These are phyloP conservation scores for Probosciger aterrimus DNA, from an alignment of 2,113 vertebrate genomes.

Conservation along the genomic window DNA sequence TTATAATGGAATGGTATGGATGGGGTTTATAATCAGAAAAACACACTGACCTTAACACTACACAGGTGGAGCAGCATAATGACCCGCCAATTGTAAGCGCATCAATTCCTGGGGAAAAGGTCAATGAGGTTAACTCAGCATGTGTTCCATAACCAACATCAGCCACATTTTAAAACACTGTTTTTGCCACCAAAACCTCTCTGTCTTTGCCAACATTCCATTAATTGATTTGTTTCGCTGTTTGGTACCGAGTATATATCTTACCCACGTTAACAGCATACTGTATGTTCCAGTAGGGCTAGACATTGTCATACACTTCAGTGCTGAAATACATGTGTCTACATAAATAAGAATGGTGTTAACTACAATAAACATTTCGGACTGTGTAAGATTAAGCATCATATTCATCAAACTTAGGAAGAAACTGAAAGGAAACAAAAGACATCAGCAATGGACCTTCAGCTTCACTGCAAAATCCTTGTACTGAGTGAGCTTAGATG, in stretches of 20 bases:
- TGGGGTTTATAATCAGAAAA: constrained; percentile 86
- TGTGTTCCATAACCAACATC: constrained; percentile 64
- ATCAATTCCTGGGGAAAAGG: constrained; percentile 95
- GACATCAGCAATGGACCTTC: neutral
- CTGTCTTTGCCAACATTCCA: neutral
- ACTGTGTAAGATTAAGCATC: neutral
- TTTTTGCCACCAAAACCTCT: neutral
- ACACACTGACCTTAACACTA: constrained; percentile 99
- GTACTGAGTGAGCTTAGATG: neutral
- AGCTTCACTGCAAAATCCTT: neutral
- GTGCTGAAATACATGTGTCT: neutral
- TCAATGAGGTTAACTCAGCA: constrained; percentile 88
- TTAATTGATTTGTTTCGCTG: neutral
- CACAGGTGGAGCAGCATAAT: constrained; percentile 99
- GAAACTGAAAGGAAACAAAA: neutral
- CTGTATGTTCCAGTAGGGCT: neutral
- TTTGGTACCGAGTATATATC: neutral
- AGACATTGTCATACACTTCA: neutral
- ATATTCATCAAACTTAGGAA: neutral
- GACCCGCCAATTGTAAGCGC: constrained; percentile 91
- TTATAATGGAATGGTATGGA: constrained; percentile 84
- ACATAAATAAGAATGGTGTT: neutral
- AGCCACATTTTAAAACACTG: constrained; percentile 57
- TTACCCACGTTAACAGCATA: neutral
- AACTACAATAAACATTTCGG: neutral